phyloP scores from a whole-genome alignment of 2,888 invertebrate species.

The Ceraclea dissimilis region DNA sequence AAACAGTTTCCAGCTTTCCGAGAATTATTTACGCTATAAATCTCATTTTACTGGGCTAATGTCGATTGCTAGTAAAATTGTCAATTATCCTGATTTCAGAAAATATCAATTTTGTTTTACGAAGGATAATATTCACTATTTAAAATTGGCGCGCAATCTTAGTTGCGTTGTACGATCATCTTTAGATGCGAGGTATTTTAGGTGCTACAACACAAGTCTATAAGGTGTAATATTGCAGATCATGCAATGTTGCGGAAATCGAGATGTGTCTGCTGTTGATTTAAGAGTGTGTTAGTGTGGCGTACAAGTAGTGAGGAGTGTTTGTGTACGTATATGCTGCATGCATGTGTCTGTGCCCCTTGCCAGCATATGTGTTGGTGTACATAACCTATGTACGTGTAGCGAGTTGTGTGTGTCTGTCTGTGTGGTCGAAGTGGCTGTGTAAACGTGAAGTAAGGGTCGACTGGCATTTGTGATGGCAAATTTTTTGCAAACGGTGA shows the following conservation, averaged over 20 bases:
- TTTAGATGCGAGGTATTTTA: conserved; percentile 45
- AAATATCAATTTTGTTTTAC: too few species aligned
- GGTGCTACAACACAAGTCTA: conserved; percentile 53
- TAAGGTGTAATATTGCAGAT: conserved; percentile 59
- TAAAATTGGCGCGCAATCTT: conserved; percentile 40
- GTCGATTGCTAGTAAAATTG: too few species aligned
- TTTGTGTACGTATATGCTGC: too few species aligned
- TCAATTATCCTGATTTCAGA: too few species aligned
- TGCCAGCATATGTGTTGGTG: conserved; percentile 25
- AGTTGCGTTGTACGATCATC: conserved; percentile 13
- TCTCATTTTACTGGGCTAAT: too few species aligned
- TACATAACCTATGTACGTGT: too few species aligned
- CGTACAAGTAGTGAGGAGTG: conserved; percentile 27
- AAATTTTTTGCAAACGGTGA: conserved; percentile 71
- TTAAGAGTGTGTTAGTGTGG: not conserved
- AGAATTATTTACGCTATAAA: too few species aligned
- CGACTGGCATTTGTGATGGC: conserved; percentile 74
- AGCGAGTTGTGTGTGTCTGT: not conserved
- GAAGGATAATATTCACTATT: too few species aligned
- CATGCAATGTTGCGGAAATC: conserved; percentile 56
- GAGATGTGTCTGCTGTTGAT: conserved; percentile 32
- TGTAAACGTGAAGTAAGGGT: conserved; percentile 59
- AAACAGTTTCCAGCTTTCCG: too few species aligned
- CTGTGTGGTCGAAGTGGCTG: conserved; percentile 57
- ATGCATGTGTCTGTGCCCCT: too few species aligned